Conservation (phyloP, 2,888 invertebrate species). For the Melolontha melolontha region DNA sequence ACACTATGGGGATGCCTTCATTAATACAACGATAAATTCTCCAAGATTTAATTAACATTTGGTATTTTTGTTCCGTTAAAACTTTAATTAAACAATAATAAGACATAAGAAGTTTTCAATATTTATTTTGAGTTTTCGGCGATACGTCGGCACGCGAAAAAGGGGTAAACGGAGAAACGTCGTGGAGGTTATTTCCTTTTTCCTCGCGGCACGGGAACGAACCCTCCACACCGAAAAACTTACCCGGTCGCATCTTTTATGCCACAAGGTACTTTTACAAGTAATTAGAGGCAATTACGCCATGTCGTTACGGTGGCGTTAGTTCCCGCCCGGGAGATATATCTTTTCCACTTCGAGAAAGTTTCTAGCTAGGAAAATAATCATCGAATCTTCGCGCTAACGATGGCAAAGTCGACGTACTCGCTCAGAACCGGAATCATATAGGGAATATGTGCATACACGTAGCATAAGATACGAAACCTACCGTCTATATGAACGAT, state of each 20-base stretch:
- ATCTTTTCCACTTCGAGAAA: too few relatives aligned
- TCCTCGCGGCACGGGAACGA: conserved; percentile 8
- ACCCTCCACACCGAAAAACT: conserved; percentile 47
- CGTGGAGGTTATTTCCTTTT: neutral
- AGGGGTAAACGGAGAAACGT: conserved; percentile 13
- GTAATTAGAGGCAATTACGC: conserved; percentile 68
- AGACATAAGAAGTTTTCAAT: conserved; percentile 42
- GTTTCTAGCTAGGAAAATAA: too few relatives aligned
- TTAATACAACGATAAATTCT: neutral
- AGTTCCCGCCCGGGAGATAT: too few relatives aligned
- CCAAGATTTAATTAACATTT: conserved; percentile 59
- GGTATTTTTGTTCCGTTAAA: conserved; percentile 61
- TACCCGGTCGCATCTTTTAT: conserved; percentile 63
- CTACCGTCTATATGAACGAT: too few relatives aligned
- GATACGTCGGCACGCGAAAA: conserved; percentile 14
- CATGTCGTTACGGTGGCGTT: conserved; percentile 61
- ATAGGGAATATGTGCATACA: too few relatives aligned
- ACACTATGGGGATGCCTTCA: too few relatives aligned
- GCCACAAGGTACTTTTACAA: conserved; percentile 68
- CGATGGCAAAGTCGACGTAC: too few relatives aligned
- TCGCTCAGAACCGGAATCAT: too few relatives aligned
- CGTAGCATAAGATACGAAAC: too few relatives aligned
- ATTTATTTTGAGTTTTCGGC: conserved; percentile 43
- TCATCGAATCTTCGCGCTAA: too few relatives aligned
- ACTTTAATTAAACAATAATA: conserved; percentile 65